Base-by-base conservation (phyloP, 23 tunicate genomes). In the Ciona savignyi region DNA sequence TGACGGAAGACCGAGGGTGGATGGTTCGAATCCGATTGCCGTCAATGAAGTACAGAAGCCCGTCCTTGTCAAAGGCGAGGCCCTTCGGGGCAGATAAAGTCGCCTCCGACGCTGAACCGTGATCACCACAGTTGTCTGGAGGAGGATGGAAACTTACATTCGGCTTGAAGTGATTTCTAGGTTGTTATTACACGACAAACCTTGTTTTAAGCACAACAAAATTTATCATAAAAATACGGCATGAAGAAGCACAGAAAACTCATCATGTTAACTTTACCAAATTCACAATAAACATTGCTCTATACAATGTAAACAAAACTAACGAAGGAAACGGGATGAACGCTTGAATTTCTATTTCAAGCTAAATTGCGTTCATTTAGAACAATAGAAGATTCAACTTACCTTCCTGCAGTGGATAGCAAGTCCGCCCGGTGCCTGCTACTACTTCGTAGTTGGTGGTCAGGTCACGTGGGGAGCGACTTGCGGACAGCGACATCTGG, bases 41-140 rank as follows among this genome's bases (percentile, higher is more conserved):
- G 33, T 91, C 97, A 4, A 91, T 85, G 49, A 91, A 91, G 60
- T 83, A 91, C 35, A 91, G 76, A 51, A 89, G 80, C 1, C 97
- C 97, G 28, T 31, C 32, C 21, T 66, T 70, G 66, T 91, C 97
- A 11, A 91, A 67, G 4, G 91, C 76, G 1, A 91, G 68, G 19
- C 97, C 97, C 35, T 83, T 79, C 9, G 97, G 97, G 19, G 81
- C 85, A n/a, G 97, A 34, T 20, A 91, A 35, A 4, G 72, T 70
- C 1, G 97, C 97, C 3, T 74, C 51, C 11, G 62, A 51, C 22
- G 97, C 97, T n/a, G 80, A 74, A 11, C 84, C 83, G 32, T 78
- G 75, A 73, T 91, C 87, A 0, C 97, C 97, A 34, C 97, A 91
- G 26, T 84, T 60, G 25, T 85, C 97, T 90, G 70, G 11, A 1